Conservation (phyloP, 2,797 vertebrate species). For the Gobio occitaniae region DNA sequence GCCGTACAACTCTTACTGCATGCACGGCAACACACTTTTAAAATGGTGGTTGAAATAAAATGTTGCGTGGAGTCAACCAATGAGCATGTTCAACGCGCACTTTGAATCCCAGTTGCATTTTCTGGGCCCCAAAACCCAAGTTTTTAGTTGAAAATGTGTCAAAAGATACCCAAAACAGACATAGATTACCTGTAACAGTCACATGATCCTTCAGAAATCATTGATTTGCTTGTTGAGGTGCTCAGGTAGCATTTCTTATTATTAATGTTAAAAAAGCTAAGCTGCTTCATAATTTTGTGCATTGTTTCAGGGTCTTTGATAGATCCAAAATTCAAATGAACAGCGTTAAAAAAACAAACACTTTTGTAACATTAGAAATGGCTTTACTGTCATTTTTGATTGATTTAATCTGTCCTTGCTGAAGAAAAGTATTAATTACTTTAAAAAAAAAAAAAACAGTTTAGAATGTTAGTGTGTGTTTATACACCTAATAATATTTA, state of each 20-base stretch:
- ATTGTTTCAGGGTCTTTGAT: not conserved
- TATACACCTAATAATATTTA: not conserved
- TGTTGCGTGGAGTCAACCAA: too few species aligned
- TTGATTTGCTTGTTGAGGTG: not conserved
- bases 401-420: not conserved
- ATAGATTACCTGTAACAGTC: too few species aligned
- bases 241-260: not conserved
- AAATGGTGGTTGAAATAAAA: too few species aligned
- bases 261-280: not conserved
- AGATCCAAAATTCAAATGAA: not conserved
- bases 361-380: not conserved
- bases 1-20: too few species aligned
- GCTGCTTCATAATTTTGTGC: not conserved
- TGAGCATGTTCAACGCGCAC: too few species aligned
- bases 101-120: too few species aligned
- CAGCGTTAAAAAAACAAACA: too few species aligned
- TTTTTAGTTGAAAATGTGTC: too few species aligned
- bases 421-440: not conserved
- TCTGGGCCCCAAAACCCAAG: too few species aligned
- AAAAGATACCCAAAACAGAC: too few species aligned
- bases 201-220: not conserved
- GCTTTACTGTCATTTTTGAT: not conserved
- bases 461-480: not conserved
- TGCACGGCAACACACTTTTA: too few species aligned
- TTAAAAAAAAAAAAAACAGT: not conserved